Conservation (phyloP, 2,797 vertebrate species). For the Poecilia wingei region DNA sequence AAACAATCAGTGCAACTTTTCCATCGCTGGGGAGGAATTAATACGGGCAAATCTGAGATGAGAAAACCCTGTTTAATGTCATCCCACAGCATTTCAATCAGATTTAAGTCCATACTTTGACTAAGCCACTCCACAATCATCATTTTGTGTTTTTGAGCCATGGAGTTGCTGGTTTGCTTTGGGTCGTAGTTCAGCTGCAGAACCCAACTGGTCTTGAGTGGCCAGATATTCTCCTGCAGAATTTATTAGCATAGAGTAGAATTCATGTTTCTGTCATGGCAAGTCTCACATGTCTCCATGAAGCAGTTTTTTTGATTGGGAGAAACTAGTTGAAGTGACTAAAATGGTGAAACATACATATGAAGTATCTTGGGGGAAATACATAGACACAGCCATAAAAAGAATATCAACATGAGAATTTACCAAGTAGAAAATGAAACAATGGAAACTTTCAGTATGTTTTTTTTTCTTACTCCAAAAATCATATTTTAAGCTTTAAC, state of each 20-base stretch:
- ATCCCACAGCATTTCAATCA: not conserved
- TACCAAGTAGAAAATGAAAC: conserved; percentile 1
- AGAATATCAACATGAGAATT: conserved; percentile 1
- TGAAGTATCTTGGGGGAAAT: not conserved
- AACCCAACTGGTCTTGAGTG: not conserved
- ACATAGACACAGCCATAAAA: not conserved
- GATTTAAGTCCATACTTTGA: not conserved
- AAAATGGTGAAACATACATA: not conserved
- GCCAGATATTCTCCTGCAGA: not conserved
- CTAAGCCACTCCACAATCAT: not conserved
- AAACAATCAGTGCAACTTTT: not conserved
- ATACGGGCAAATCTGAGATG: not conserved
- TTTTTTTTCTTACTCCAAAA: not conserved
- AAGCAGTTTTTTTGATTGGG: not conserved
- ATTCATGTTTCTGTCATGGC: not conserved
- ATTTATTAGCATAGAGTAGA: not conserved
- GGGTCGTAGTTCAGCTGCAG: not conserved
- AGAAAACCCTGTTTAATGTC: not conserved
- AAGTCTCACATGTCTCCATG: not conserved
- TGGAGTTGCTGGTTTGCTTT: not conserved
- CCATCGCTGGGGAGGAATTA: not conserved
- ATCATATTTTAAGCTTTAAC: conserved; percentile 2
- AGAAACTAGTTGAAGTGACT: not conserved
- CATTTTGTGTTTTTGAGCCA: not conserved
- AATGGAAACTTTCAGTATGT: not conserved